Percentiles rank a stretch among this genome's conserved stretches.
Evolutionary conservation across 2,888 invertebrate genomes (phyloP).

Genomic region (Eupsilia transversa): DNA sequence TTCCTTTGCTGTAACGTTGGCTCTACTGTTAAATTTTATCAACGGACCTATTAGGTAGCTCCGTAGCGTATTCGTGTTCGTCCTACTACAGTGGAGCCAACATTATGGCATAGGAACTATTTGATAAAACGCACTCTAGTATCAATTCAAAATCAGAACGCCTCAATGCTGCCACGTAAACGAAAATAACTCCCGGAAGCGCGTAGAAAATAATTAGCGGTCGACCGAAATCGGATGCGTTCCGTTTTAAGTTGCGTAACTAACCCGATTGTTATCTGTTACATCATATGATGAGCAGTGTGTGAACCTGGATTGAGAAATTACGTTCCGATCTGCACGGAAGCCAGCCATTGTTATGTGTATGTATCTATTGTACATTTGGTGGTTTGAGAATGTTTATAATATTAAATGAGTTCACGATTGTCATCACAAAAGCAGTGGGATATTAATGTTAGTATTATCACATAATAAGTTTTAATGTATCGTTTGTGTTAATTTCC

Average conservation of each 20-base stretch:
- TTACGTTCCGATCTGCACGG: slow-evolving; percentile 45
- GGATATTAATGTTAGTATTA: slow-evolving; percentile 23
- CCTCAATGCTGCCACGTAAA: slow-evolving; percentile 42
- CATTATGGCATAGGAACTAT: no score
- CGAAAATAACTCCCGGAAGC: slow-evolving; percentile 53
- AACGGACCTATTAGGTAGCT: no score
- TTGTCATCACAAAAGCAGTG: slow-evolving; percentile 23
- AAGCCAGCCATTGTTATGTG: slow-evolving; percentile 50
- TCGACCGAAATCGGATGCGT: slow-evolving; percentile 59
- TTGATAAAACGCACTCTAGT: no score
- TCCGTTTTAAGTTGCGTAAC: slow-evolving; percentile 59
- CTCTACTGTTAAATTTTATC: no score
- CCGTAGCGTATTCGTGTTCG: no score
- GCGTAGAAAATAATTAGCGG: slow-evolving; percentile 56
- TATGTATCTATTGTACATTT: slow-evolving; percentile 44
- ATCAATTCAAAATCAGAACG: slow-evolving; percentile 29
- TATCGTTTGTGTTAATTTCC: slow-evolving; percentile 44
- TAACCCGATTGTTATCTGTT: slow-evolving; percentile 63
- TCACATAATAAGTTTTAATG: slow-evolving; percentile 41
- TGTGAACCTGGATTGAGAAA: slow-evolving; percentile 66
- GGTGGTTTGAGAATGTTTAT: slow-evolving; percentile 40
- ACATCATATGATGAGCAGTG: slow-evolving; percentile 61
- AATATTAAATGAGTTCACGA: slow-evolving; percentile 35
- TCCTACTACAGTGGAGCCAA: no score
- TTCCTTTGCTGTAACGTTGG: no score